Base-by-base conservation (phyloP, 1,140 invertebrate species). In the Geopemphigus sp. region DNA sequence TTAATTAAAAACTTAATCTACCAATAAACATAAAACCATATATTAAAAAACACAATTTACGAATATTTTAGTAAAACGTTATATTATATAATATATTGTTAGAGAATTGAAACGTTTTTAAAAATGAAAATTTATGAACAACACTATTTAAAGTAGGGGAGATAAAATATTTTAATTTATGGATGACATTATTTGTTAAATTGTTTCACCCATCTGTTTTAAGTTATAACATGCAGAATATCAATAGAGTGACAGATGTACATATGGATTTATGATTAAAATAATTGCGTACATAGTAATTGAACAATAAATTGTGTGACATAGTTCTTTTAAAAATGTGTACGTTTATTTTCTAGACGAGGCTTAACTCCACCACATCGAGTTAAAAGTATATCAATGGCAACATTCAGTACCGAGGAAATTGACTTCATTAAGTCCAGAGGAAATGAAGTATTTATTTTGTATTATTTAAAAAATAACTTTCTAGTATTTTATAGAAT, bases 351-450 rank as follows among this genome's bases (percentile, higher is more conserved):
- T 80, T 83, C 54, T 88, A 98, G 96, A 85, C 90, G 97, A 85
- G 97, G 97, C 73, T 87, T 99, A 82, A 98, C 96, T 84, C 97
- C 97, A 64, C 97, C 97, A 81, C 96, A 98, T 86, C 89, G 97
- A 82, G 96, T 98, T 45, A 99, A 99, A 87, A 98, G 97, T 53
- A 98, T 99, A 83, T 98, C 96, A 11, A 98, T 99, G 97, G 95
- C 97, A 59, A 97, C 94, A 83, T 99, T 99, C 86, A 96, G 93
- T 81, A 90, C 92, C 82, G 97, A 99, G 82, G 97, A 99, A 88
- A 92, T 99, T 84, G 95, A 97, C 85, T 92, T 94, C 84, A 89
- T 99, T 82, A 93, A 92, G 88, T 89, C 89, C 80, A 91, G 92
- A 87, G 97, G 97, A 82, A 99, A 99, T 87, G 95, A 98, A 84